phyloP scores from a whole-genome alignment of 2,888 invertebrate genomes.

The Pollenia angustigena region DNA sequence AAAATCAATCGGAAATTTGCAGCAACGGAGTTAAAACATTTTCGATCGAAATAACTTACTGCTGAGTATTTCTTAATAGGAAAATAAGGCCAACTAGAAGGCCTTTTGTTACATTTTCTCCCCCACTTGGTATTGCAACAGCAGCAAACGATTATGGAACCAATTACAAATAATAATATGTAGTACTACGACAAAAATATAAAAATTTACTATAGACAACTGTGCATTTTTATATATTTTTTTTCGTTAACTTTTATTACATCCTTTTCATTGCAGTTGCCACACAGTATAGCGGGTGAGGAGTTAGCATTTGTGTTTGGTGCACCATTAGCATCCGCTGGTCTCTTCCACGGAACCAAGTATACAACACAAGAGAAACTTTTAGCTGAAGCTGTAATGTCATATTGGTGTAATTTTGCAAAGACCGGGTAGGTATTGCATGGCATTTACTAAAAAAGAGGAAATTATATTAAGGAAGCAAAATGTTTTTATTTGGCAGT shows the following conservation, averaged over 20 bases:
- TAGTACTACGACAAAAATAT: conserved; percentile 18
- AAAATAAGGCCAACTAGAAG: too few species aligned
- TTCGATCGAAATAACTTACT: too few species aligned
- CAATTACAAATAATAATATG: conserved; percentile 63
- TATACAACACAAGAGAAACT: conserved; percentile 91
- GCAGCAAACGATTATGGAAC: conserved; percentile 51
- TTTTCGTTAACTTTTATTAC: conserved; percentile 26
- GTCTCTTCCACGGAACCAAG: conserved; percentile 88
- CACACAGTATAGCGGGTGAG: conserved; percentile 92
- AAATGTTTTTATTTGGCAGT: too few species aligned
- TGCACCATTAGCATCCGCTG: conserved; percentile 90
- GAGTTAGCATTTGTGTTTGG: conserved; percentile 95
- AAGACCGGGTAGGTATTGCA: conserved; percentile 90
- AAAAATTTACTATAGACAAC: conserved; percentile 42
- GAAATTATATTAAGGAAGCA: conserved; percentile 25
- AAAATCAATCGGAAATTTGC: too few species aligned
- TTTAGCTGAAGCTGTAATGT: conserved; percentile 94
- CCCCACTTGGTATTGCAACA: conserved; percentile 13
- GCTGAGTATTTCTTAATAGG: too few species aligned
- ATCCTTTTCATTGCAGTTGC: conserved; percentile 85
- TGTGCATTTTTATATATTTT: conserved; percentile 8
- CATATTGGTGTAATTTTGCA: conserved; percentile 95
- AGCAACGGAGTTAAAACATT: too few species aligned
- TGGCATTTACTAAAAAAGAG: conserved; percentile 1
- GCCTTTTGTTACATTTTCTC: too few species aligned